Base-by-base conservation (phyloP, 2,797 vertebrate genomes). In the Loris lydekkerianus region DNA sequence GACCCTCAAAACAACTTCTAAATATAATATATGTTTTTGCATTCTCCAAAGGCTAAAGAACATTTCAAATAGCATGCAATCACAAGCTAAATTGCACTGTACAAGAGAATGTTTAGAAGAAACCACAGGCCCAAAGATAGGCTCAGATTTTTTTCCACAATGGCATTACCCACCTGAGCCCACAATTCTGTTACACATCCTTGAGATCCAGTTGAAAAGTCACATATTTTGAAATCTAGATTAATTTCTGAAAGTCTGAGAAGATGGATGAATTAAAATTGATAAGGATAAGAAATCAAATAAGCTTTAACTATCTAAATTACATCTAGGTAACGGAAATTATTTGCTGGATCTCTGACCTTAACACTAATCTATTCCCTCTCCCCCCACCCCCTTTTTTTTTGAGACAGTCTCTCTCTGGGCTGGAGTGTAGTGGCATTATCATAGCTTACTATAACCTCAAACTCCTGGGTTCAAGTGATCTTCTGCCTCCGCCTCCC, bases 21-120 rank as follows among this genome's bases (percentile, higher is more conserved):
- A 89, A 81, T 37, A 75, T 23, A 86, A 81, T 37, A 75, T 23
- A 56, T 11, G 73, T 46, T 31, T 90, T 70, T 77, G 29, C 34
- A 75, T 93, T 88, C 69, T 95, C 29, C 27, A 73, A 94, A 91
- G 43, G 91, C 56, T 76, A 86, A 89, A 85, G 61, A 89, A 84
- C 53, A 90, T 20, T 93, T 92, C 67, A 77, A 96, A 80, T 73
- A 85, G 69, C 56, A 83, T 25, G 18, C 4, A 67, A 61, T 67
- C 80, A 94, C 93, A 89, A 86, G 70, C 27, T 56, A 31, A 37
- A 93, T 27, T 37, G n/a, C 25, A 90, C 27, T 86, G 14, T 63
- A 85, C 65, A 61, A 25, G 15, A 86, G 34, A 77, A 96, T 13
- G n/a, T 82, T 84, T 34, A 69, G 63, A 91, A 96, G 49, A 88